Conservation (phyloP, 2,888 invertebrate genomes). For the Drosophila peninsularis region DNA sequence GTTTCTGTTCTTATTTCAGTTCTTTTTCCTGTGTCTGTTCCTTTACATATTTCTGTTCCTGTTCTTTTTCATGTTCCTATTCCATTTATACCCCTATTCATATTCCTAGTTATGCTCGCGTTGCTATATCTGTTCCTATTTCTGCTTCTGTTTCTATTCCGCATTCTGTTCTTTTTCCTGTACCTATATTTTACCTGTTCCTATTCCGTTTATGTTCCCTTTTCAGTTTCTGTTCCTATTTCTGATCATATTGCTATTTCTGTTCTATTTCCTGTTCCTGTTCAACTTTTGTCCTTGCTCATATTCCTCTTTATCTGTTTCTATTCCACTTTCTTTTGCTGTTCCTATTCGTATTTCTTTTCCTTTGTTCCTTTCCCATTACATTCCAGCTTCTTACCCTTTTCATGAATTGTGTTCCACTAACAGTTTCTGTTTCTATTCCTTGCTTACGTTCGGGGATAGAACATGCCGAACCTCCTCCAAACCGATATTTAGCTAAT, state of each 20-base stretch:
- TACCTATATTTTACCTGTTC: background rate
- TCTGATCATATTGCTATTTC: background rate
- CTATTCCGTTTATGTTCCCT: background rate
- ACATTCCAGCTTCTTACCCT: background rate
- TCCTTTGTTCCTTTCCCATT: background rate
- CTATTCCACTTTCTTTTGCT: background rate
- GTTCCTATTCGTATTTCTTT: background rate
- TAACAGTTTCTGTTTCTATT: background rate
- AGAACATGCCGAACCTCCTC: constrained; percentile 13
- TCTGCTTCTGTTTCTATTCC: too few species aligned
- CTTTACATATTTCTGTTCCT: background rate
- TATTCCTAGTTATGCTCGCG: background rate
- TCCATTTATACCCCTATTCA: background rate
- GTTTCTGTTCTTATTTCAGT: background rate
- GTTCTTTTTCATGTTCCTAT: background rate
- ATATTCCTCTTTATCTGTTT: too few species aligned
- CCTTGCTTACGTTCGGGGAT: background rate
- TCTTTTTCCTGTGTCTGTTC: background rate
- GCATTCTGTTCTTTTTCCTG: background rate
- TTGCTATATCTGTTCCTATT: too few species aligned
- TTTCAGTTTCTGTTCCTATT: too few species aligned
- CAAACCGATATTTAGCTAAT: constrained; percentile 3
- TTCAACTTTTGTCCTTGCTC: background rate
- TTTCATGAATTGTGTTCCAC: background rate
- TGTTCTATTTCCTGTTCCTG: background rate